Evolutionary conservation across 1,140 invertebrate species (phyloP), one percentile per base, ranked within the genome.

Genomic region (Penaeus chinensis): DNA sequence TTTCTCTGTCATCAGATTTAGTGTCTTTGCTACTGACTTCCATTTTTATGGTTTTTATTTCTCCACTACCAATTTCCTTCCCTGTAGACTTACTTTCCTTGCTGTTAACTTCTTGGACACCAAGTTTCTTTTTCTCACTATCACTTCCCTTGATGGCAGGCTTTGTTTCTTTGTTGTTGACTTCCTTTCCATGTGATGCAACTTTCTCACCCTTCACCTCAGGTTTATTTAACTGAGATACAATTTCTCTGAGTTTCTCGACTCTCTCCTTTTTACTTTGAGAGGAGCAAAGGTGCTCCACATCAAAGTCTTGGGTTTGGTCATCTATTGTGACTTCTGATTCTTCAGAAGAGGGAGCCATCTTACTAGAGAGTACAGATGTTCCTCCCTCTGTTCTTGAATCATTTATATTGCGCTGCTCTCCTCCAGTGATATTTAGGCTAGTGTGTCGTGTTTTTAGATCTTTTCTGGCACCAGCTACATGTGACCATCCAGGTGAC

Each of bases 401-500:
- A 60, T 82, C 86, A 82, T 47, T 82, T n/a, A 54, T 80, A 13
- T 27, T 65, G 1, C 80, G 71, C 10, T 66, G 71, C 22, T 87
- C 86, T 42, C 86, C 86, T 10, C 86, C 86, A 4, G 79, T 87
- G 16, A 87, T 87, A 42, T 87, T 83, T 4, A 87, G 42, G 16
- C 80, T 82, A 8, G 80, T 63, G 16, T 78, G 80, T 16, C 86
- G 80, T 3, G 71, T 60, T 47, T 63, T 81, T 20, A 87, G 42
- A 60, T 87, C 86, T 24, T 82, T 87, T 2, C 79, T 80, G 11
- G 86, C 86, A 18, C 86, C 86, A 54, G 69, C 81, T 13, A 87
- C 80, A 62, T 87, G 86, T 65, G 86, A 87, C 86, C 86, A 87
- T 1, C 86, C 86, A 27, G 86, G 86, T 20, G 80, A 82, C 74